Conservation (phyloP, 2,888 invertebrate genomes). For the Lasius fuliginosus region DNA sequence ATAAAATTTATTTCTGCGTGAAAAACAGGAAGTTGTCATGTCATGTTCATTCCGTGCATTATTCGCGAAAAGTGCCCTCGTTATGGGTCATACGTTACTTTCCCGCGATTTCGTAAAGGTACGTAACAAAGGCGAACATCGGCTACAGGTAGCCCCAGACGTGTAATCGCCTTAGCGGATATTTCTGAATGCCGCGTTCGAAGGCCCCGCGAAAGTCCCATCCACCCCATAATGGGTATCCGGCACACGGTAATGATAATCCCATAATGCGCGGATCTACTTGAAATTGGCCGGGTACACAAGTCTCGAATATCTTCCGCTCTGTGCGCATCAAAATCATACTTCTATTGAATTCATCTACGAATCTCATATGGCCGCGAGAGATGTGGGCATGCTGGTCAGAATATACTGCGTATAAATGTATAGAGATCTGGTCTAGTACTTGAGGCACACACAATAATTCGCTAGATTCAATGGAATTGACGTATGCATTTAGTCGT, state of each 20-base stretch:
- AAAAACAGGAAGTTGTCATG: background rate
- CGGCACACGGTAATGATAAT: slow-evolving; percentile 76
- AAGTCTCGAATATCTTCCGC: slow-evolving; percentile 73
- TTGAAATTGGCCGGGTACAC: slow-evolving; percentile 66
- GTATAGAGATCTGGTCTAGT: slow-evolving; percentile 21
- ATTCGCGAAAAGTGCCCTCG: slow-evolving; percentile 4
- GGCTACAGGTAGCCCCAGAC: slow-evolving; percentile 64
- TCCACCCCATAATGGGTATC: slow-evolving; percentile 66
- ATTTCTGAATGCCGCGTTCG: slow-evolving; percentile 63
- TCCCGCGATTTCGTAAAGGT: slow-evolving; percentile 56
- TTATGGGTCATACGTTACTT: slow-evolving; percentile 27
- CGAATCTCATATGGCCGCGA: slow-evolving; percentile 25
- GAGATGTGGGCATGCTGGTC: slow-evolving; percentile 16
- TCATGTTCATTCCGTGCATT: background rate
- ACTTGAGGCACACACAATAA: slow-evolving; percentile 5
- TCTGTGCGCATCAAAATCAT: slow-evolving; percentile 67
- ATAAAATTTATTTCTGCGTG: background rate
- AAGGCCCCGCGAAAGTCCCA: slow-evolving; percentile 38
- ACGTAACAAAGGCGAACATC: slow-evolving; percentile 61
- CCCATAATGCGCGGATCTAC: slow-evolving; percentile 73
- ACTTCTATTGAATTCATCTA: slow-evolving; percentile 61
- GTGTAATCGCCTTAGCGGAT: slow-evolving; percentile 76
- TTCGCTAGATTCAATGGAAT: slow-evolving; percentile 30
- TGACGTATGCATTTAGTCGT: slow-evolving; percentile 48
- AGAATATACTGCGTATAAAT: slow-evolving; percentile 27